Evolutionary conservation across 2,797 vertebrate genomes (phyloP).

Genomic region (Anomalospiza imberbis): DNA sequence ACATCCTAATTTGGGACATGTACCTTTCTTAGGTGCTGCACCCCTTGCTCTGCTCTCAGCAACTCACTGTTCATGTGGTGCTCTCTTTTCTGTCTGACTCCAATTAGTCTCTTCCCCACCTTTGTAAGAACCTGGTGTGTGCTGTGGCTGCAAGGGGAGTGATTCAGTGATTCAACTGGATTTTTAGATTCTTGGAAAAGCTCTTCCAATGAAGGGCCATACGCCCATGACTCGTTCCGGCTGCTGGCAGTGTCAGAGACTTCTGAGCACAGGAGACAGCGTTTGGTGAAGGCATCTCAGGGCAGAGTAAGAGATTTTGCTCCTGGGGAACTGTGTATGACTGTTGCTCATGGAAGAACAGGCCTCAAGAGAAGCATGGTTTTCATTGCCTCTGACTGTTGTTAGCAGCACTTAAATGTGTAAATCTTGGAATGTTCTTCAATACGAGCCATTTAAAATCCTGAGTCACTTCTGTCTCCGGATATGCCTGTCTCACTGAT

Average conservation of each 20-base stretch:
- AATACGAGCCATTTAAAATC: not conserved
- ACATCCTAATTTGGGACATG: not conserved
- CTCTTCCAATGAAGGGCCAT: not conserved
- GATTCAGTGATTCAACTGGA: not conserved
- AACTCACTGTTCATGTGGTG: not conserved
- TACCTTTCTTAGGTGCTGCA: not conserved
- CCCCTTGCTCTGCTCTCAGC: not conserved
- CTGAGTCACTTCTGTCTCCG: constrained; percentile 47
- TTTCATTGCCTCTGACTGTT: not conserved
- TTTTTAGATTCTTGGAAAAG: not conserved
- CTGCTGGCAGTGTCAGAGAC: not conserved
- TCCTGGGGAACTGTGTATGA: not conserved
- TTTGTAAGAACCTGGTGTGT: not conserved
- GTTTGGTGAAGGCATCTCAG: not conserved
- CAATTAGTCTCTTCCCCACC: not conserved
- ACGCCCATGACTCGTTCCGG: not conserved
- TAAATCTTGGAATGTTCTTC: constrained; percentile 8
- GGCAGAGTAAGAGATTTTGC: not conserved
- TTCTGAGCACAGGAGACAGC: not conserved
- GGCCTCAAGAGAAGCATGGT: not conserved
- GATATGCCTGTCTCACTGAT: not conserved
- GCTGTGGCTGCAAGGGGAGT: not conserved
- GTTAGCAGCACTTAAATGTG: not conserved
- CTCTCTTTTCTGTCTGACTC: not conserved
- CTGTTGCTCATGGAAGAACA: not conserved